Conservation (phyloP, 2,888 invertebrate species). For the Pachycephus smyrnensis region DNA sequence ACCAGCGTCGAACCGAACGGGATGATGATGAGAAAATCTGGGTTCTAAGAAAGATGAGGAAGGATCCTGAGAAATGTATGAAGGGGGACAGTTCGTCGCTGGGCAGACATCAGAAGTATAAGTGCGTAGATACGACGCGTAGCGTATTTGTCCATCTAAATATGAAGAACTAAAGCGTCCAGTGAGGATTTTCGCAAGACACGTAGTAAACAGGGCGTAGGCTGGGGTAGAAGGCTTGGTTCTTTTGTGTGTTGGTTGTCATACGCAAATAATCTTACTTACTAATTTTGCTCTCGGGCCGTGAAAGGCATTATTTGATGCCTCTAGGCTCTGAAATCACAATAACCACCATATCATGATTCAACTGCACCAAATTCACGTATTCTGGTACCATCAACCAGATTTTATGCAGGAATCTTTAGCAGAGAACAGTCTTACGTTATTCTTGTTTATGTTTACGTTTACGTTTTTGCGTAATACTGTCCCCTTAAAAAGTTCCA, state of each 20-base stretch:
- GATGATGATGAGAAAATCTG: not conserved
- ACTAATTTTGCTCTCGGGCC: slow-evolving; percentile 68
- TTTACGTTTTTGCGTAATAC: not conserved
- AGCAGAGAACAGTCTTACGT: not conserved
- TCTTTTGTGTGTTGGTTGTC: not conserved
- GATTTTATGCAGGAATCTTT: not conserved
- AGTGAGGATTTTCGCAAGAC: not conserved
- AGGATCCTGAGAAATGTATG: not conserved
- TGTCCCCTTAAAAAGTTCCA: not conserved
- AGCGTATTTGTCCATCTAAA: not conserved
- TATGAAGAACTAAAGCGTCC: not conserved
- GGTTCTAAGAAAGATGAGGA: not conserved
- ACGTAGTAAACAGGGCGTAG: not conserved
- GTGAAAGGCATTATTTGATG: slow-evolving; percentile 68
- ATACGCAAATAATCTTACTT: slow-evolving; percentile 57
- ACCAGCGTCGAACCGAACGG: not conserved
- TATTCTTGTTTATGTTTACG: not conserved
- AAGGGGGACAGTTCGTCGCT: not conserved
- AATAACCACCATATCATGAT: slow-evolving; percentile 65
- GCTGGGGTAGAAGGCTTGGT: not conserved
- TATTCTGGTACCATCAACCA: not conserved
- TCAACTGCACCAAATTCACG: slow-evolving; percentile 28
- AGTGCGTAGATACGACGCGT: not conserved
- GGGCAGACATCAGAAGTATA: not conserved
- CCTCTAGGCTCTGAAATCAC: slow-evolving; percentile 68